Conservation (phyloP, 2,888 invertebrate species). For the Drosophila tanythrix region DNA sequence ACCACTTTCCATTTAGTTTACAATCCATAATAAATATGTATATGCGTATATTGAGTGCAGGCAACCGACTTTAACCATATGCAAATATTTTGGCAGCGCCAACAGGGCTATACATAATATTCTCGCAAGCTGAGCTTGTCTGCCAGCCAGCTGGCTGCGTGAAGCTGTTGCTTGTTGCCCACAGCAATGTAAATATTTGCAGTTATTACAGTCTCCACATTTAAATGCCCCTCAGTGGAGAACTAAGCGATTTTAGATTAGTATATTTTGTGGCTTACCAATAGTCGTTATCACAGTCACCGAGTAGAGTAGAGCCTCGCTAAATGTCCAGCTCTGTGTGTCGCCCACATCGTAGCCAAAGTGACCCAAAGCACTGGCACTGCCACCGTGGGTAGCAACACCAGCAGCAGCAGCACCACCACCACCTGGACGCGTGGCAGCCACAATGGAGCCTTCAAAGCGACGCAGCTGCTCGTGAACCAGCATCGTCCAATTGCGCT, state of each 20-base stretch:
- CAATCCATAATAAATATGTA: conserved; percentile 10
- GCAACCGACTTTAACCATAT: conserved; percentile 51
- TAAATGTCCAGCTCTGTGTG: conserved; percentile 89
- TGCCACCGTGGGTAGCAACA: conserved; percentile 32
- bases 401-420: conserved; percentile 17
- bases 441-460: conserved; percentile 92
- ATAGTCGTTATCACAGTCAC: conserved; percentile 95
- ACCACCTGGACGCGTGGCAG: conserved; percentile 88
- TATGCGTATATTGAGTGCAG: not conserved
- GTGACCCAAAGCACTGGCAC: conserved; percentile 65
- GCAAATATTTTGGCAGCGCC: conserved; percentile 65
- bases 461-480: conserved; percentile 91
- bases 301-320: conserved; percentile 93
- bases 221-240: conserved; percentile 31
- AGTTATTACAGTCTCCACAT: conserved; percentile 48
- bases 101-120: conserved; percentile 62
- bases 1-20: not conserved
- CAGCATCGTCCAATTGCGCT: conserved; percentile 92
- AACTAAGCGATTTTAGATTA: conserved; percentile 24
- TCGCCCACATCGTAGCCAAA: conserved; percentile 68
- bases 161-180: conserved; percentile 16
- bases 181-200: conserved; percentile 66
- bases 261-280: conserved; percentile 86
- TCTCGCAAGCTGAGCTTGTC: conserved; percentile 27
- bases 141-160: not conserved